Conservation (phyloP, 2,797 vertebrate genomes). For the Poecile montanus region DNA sequence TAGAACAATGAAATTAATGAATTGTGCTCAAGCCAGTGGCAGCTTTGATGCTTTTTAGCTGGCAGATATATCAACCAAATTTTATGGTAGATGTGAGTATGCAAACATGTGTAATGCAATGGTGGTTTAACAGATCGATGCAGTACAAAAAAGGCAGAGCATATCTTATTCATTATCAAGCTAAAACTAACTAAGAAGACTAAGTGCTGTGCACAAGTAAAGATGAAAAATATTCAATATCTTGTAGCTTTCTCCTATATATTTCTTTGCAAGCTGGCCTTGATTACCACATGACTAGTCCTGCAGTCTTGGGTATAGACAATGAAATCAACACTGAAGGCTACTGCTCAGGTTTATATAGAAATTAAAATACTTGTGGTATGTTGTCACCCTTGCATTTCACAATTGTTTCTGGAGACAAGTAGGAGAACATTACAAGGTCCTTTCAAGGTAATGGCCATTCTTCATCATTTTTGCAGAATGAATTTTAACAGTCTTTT, state of each 20-base stretch:
- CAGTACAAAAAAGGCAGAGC: neutral
- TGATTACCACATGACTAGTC: neutral
- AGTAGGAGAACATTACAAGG: neutral
- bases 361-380: neutral
- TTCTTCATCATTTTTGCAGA: neutral
- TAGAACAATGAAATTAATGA: conserved; percentile 45
- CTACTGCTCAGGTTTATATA: neutral
- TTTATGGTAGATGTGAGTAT: neutral
- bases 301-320: neutral
- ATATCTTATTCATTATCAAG: neutral
- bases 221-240: neutral
- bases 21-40: neutral
- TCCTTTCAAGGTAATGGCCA: neutral
- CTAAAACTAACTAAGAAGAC: neutral
- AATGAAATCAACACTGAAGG: neutral
- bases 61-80: neutral
- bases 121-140: neutral
- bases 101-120: neutral
- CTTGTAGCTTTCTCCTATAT: neutral
- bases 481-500: neutral
- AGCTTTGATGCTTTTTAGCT: conserved; percentile 1
- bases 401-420: neutral
- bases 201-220: neutral
- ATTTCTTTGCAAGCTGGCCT: neutral
- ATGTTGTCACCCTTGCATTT: neutral